A percentile compares a stretch with the other conserved stretches of the same genome.
phyloP scores from a whole-genome alignment of 2,113 vertebrate genomes.

The Seriola aureovittata region DNA sequence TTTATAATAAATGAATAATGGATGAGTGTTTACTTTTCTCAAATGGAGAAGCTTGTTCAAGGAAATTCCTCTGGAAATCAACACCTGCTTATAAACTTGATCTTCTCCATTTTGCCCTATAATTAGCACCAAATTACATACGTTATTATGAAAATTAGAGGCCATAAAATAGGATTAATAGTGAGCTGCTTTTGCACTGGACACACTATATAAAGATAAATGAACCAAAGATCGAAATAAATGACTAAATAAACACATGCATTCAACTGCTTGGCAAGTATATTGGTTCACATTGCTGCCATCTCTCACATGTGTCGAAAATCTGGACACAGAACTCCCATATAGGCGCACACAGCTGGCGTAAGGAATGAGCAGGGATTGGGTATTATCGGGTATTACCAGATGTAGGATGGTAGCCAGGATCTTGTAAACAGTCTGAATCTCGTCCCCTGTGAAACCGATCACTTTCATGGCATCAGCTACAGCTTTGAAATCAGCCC shows the following conservation, averaged over 20 bases:
- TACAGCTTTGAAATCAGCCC: slow-evolving; percentile 93
- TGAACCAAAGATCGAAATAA: too few species aligned
- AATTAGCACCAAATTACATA: neutral
- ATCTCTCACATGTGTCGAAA: too few species aligned
- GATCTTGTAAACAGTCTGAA: slow-evolving; percentile 96
- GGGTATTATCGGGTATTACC: slow-evolving; percentile 81
- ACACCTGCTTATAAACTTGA: neutral
- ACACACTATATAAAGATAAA: too few species aligned
- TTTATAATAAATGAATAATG: neutral
- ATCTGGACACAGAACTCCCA: too few species aligned
- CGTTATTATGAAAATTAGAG: neutral
- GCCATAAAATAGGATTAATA: too few species aligned
- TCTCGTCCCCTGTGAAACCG: slow-evolving; percentile 94
- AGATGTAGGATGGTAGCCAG: slow-evolving; percentile 95
- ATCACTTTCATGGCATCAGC: slow-evolving; percentile 98
- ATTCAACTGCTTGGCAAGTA: neutral
- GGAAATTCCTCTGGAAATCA: neutral
- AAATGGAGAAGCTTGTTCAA: neutral
- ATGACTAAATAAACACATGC: neutral
- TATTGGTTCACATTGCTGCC: too few species aligned
- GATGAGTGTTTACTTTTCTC: neutral
- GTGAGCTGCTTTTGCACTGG: too few species aligned
- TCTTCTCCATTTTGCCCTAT: neutral
- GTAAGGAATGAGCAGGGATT: neutral
- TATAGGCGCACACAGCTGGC: slow-evolving; percentile 8